Evolutionary conservation across 2,113 vertebrate species (phyloP), one percentile per base, ranked within the genome.

Genomic region (Nycticorax nycticorax): DNA sequence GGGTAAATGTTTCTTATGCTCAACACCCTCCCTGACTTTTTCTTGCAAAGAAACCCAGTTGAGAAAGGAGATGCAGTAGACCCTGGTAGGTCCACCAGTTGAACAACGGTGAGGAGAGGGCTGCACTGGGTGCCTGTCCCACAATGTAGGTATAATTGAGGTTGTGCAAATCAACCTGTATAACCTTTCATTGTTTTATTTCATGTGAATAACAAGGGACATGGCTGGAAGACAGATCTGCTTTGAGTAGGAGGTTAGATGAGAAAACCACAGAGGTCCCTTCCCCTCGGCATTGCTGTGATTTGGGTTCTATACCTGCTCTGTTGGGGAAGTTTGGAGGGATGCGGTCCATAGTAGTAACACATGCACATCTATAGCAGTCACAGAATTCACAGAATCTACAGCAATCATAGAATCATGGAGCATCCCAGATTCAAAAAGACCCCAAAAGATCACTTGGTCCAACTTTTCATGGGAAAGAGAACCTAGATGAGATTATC

Each of bases 101-200:
- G 43, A 37, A 13, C 35, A 78, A 3, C 9, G 19, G 5, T 35
- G 60, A 88, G 39, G 18, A 72, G 24, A 77, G 2, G n/a, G 7
- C 19, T 82, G 60, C 26, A 8, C 0, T 73, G 33, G 3, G 4
- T 35, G 23, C 10, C 56, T 89, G 24, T 47, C 5, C 11, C 10
- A 14, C 12, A 56, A 18, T 1, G 1, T 3, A 33, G 21, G 5
- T 48, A 8, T 45, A 41, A n/a, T 7, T 68, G 35, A 19, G 10
- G 4, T 39, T 57, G 24, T 64, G 21, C 7, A 43, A 56, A 63
- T 90, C 39, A 43, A 43, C 8, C 6, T 48, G 12, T 22, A 20
- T 21, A 56, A 5, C 2, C 45, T 88, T 62, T 83, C 21, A 56
- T 10, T 15, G 3, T 32, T 90, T 66, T 39, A 32, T 90, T 90